Evolutionary conservation across 2,888 invertebrate species (phyloP).

Genomic region (Cerastis rubricosa): DNA sequence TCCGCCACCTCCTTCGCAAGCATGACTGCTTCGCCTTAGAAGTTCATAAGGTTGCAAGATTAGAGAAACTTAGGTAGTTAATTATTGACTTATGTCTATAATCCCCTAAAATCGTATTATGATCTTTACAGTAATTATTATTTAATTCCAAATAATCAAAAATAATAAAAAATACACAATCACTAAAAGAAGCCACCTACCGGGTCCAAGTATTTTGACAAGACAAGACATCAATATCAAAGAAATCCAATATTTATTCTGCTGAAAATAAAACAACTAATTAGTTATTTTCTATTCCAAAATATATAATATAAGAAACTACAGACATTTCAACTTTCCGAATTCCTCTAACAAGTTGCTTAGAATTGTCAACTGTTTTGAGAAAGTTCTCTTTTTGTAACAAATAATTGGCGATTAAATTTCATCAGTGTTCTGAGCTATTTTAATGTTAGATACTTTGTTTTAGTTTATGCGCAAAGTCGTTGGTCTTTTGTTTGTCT

Average conservation of each 20-base stretch:
- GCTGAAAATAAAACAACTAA: background rate
- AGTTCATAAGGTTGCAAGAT: too few relatives aligned
- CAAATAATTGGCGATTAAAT: constrained; percentile 32
- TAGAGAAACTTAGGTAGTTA: too few relatives aligned
- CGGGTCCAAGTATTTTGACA: background rate
- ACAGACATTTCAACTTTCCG: constrained; percentile 4
- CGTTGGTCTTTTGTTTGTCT: constrained; percentile 13
- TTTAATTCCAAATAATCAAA: background rate
- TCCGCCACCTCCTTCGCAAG: too few relatives aligned
- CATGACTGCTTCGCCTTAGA: too few relatives aligned
- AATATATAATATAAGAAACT: background rate
- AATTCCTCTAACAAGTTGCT: constrained; percentile 10
- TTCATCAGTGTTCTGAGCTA: constrained; percentile 7
- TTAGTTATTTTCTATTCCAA: background rate
- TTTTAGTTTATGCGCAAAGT: constrained; percentile 17
- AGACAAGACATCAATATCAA: background rate
- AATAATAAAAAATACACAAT: background rate
- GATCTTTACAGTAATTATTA: background rate
- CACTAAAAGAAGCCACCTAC: background rate
- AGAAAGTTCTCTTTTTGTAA: constrained; percentile 17
- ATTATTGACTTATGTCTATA: too few relatives aligned
- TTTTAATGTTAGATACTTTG: constrained; percentile 26
- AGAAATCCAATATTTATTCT: background rate
- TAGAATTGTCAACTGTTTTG: constrained; percentile 24
- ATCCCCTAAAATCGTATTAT: background rate